Evolutionary conservation across 2,888 invertebrate species (phyloP).

Genomic region (Epirrhoe alternata): DNA sequence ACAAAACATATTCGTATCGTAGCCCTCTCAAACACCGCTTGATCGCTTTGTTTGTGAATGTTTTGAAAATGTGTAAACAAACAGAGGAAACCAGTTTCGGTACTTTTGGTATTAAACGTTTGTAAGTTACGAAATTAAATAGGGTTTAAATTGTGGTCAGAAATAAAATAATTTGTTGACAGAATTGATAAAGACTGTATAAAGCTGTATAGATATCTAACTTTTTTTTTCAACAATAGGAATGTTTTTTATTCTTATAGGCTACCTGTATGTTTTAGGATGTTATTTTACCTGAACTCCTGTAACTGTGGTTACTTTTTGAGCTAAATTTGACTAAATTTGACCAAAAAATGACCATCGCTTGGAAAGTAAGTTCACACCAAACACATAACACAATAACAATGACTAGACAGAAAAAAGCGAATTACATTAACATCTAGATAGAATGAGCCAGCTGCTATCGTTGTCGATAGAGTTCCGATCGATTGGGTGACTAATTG

Average conservation of each 20-base stretch:
- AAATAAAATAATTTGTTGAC: no score
- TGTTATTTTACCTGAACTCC: no score
- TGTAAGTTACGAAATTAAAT: not conserved
- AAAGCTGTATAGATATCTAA: not conserved
- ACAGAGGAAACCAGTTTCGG: not conserved
- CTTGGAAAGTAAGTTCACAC: not conserved
- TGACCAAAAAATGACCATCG: no score
- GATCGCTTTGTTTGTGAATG: not conserved
- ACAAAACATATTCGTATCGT: not conserved
- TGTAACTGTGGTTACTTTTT: no score
- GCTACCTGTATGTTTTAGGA: no score
- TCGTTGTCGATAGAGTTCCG: slow-evolving; percentile 26
- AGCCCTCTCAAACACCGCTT: slow-evolving; percentile 2
- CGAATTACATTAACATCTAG: not conserved
- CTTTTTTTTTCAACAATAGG: not conserved
- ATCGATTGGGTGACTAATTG: slow-evolving; percentile 46
- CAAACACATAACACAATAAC: not conserved
- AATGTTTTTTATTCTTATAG: no score
- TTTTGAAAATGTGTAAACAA: slow-evolving; percentile 1
- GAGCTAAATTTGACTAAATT: no score
- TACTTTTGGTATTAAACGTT: not conserved
- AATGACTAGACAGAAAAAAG: not conserved
- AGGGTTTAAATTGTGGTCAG: not conserved
- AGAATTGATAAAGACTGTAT: no score
- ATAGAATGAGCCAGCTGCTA: slow-evolving; percentile 22